Evolutionary conservation across 2,888 invertebrate genomes (phyloP), one percentile per base, ranked within the genome.

Genomic region (Diaphora mendica): DNA sequence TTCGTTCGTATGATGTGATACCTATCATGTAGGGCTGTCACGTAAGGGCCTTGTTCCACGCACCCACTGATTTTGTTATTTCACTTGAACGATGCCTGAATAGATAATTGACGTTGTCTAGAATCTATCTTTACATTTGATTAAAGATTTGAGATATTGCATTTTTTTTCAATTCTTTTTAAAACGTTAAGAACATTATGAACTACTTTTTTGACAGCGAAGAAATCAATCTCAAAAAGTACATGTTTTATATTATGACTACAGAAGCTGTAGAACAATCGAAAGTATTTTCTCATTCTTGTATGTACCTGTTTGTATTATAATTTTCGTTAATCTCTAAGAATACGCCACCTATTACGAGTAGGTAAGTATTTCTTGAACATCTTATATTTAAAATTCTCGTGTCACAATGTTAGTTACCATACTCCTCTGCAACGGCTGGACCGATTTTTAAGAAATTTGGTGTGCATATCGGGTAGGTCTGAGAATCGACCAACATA

Each of bases 1-100:
- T 85, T 83, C 87, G 85, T 85, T 83, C 87, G 85, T 86, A 85
- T 84, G 84, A 83, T 85, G 78, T 79, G 84, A 80, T 89, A 89
- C 83, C 82, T 85, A 86, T 85, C 82, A 68, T 30, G 76, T 73
- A 88, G 87, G 89, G 87, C 74, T 84, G 86, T 74, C 86, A 84
- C 80, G 87, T 85, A 79, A 69, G 81, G 82, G 75, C 79, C 81
- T 80, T 77, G 79, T 77, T 75, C n/a, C 68, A 80, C 65, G 73
- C 66, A 74, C 55, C 64, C 78, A 82, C 39, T 75, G 80, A 65
- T 83, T 76, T 83, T 78, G 82, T 78, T 75, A 82, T 80, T 77
- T 79, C 70, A 69, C 51, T 73, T 66, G 69, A 73, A 85, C 80
- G 81, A 70, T 66, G 30, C 0, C 9, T 62, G 85, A 85, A 83